phyloP scores from a whole-genome alignment of 2,113 vertebrate genomes.

The Bagarius yarrelli region DNA sequence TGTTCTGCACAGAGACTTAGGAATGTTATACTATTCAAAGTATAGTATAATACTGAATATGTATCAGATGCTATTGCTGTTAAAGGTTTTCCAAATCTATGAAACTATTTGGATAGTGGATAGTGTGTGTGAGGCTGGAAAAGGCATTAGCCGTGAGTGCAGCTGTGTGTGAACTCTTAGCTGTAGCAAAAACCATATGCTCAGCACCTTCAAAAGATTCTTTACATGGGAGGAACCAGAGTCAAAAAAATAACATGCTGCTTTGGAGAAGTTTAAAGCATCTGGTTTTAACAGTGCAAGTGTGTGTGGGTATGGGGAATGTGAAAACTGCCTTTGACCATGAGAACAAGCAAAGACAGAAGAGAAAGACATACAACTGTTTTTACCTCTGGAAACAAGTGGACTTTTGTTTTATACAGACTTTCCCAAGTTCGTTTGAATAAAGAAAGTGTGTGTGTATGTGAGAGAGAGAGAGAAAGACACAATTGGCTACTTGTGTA shows the following conservation, averaged over 20 bases:
- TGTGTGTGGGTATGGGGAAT: slow-evolving; percentile 47
- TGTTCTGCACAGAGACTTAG: background rate
- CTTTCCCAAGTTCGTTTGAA: background rate
- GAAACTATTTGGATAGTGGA: background rate
- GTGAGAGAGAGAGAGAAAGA: background rate
- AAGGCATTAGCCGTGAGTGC: background rate
- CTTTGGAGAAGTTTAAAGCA: slow-evolving; percentile 45
- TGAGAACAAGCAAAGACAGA: slow-evolving; percentile 31
- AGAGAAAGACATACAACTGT: slow-evolving; percentile 33
- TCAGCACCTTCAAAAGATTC: slow-evolving; percentile 30
- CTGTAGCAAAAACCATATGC: slow-evolving; percentile 34
- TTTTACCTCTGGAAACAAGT: slow-evolving; percentile 45
- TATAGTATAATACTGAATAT: too few relatives aligned
- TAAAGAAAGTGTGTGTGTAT: background rate
- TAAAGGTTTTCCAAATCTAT: slow-evolving; percentile 5
- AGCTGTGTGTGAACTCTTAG: slow-evolving; percentile 1
- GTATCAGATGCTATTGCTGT: background rate
- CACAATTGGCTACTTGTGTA: too few relatives aligned
- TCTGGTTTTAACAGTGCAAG: slow-evolving; percentile 48
- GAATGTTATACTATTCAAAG: background rate
- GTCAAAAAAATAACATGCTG: slow-evolving; percentile 13
- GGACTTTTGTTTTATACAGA: slow-evolving; percentile 48
- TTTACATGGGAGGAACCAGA: slow-evolving; percentile 9
- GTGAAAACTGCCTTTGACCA: slow-evolving; percentile 40
- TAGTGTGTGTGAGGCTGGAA: slow-evolving; percentile 12